Evolutionary conservation across 2,888 invertebrate species (phyloP), one percentile per base, ranked within the genome.

Genomic region (Sinhomidia bicolor): DNA sequence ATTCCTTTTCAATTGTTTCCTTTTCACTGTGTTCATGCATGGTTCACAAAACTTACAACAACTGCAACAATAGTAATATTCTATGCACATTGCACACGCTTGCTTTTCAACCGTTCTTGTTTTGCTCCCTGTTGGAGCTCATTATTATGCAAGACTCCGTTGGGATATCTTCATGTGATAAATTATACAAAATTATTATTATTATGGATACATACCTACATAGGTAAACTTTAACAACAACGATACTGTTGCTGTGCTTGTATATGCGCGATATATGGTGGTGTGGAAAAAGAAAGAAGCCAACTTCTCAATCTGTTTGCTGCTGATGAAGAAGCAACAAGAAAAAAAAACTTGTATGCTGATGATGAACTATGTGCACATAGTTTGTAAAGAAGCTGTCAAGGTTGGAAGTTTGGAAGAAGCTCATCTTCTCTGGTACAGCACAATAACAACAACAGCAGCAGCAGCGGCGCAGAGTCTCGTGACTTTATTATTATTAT

Each of bases 101-200:
- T 32, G 4, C 41, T 65, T 81, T 79, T 81, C 29, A 65, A 29
- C 44, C 23, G 60, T 41, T n/a, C 5, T 54, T 57, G 36, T 60
- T 79, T 65, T 65, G n/a, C 54, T 51, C 83, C 54, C 83, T 68
- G 83, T 47, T 83, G 83, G 83, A 71, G 47, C 54, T 83, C 83
- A 83, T 83, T 71, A 83, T 83, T 83, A 83, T 83, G 83, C 83
- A 83, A 71, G 71, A 14, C 83, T 83, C 83, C 71, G 51, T 71
- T 83, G 83, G 83, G 83, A 83, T 83, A 81, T 71, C 65, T 82
- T 47, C 51, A 80, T 60, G 62, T 80, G 62, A 80, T 80, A 80
- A 80, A 80, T 80, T 80, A 80, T 62, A 44, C 62, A 80, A 65
- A 54, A 62, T 57, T 81, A 65, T 81, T 29, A 62, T 47, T 14